Percentiles rank a stretch among this genome's conserved stretches.
These are phyloP conservation scores for Sardinella longiceps DNA, from an alignment of 2,797 vertebrate species.

Conservation along the genomic window DNA sequence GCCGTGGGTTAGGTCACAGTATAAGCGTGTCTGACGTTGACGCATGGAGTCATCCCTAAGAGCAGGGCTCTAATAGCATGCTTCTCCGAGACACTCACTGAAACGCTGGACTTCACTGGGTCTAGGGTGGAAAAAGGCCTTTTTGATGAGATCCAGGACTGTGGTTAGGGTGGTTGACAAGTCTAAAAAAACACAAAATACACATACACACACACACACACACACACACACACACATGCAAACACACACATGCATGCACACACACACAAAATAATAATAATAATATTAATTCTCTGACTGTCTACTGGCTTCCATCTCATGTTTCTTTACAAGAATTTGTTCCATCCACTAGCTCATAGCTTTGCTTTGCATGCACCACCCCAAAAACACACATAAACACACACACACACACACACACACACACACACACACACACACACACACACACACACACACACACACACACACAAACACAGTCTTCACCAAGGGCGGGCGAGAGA, in stretches of 20 bases:
- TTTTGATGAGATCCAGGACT: not conserved
- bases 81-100: not conserved
- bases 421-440: not conserved
- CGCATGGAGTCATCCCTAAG: not conserved
- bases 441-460: not conserved
- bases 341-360: not conserved
- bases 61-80: not conserved
- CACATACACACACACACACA: not conserved
- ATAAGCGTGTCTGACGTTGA: not conserved
- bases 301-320: not conserved
- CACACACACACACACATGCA: not conserved
- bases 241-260: not conserved
- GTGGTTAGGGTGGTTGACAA: not conserved
- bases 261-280: not conserved
- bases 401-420: not conserved
- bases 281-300: not conserved
- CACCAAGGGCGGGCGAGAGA: not conserved
- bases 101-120: not conserved
- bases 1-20: not conserved
- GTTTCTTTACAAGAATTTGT: not conserved
- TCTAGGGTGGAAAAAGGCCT: not conserved
- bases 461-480: not conserved
- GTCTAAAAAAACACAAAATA: not conserved
- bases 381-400: too few relatives aligned
- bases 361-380: not conserved